Evolutionary conservation across 2,113 vertebrate genomes (phyloP).

Genomic region (Tetrao urogallus): DNA sequence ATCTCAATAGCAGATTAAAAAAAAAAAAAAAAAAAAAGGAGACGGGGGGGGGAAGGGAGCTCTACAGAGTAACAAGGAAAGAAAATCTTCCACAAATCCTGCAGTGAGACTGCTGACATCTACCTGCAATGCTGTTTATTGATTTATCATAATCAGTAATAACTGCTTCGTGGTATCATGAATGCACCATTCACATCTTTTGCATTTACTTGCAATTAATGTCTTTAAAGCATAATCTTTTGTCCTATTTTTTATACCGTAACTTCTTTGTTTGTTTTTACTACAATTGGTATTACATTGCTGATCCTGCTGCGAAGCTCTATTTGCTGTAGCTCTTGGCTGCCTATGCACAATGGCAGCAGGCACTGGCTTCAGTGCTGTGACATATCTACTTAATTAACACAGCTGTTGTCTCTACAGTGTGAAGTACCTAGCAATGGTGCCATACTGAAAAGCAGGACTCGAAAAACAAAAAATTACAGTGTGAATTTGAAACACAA

Average conservation of each 20-base stretch:
- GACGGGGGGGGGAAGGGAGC: fast-evolving
- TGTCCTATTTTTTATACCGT: neutral
- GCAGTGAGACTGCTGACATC: neutral
- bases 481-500: conserved; percentile 20
- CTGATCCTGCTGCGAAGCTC: neutral
- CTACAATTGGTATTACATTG: neutral
- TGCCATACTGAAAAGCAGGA: conserved; percentile 42
- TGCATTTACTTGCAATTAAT: neutral
- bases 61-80: neutral
- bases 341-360: conserved; percentile 56
- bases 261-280: neutral
- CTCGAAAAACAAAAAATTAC: conserved; percentile 18
- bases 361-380: conserved; percentile 60
- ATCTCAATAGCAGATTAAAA: fast-evolving
- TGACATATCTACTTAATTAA: conserved; percentile 85
- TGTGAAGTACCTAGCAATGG: conserved; percentile 34
- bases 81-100: neutral
- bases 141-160: conserved; percentile 14
- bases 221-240: neutral
- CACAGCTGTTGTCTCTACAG: conserved; percentile 70
- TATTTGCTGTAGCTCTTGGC: conserved; percentile 46
- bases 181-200: neutral
- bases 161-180: neutral
- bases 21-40: neutral
- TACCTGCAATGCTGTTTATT: conserved; percentile 1